Evolutionary conservation across 30 jellyfish, hydroid and myxozoan species (phyloP), one percentile per base, ranked within the genome.

Genomic region (Hydractinia symbiolongicarpus): DNA sequence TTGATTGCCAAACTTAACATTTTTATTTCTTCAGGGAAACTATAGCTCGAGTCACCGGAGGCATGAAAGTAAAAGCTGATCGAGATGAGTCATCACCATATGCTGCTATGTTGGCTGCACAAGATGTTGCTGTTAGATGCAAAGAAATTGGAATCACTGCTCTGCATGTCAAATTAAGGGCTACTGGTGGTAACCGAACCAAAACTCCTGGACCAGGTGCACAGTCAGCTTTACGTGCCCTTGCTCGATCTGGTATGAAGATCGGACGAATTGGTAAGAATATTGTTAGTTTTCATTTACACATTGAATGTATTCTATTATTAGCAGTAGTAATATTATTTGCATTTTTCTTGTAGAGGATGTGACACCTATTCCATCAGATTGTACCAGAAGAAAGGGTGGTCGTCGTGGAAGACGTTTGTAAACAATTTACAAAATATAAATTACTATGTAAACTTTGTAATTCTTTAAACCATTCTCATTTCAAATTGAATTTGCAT

Each of bases 91-190:
- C 99, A 5, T 95, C 99, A 7, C 99, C 99, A 50, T 95, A 95
- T 79, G 99, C 99, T 56, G 99, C 99, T 61, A 95, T 95, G 99
- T 89, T 95, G 90, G 99, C 99, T 14, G 99, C 99, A 54, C 99
- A 95, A 87, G 99, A 95, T 86, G 99, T 90, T 58, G 99, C 99
- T 68, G 99, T 86, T 4, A 91, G 99, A 53, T 95, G 99, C 92
- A 90, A 95, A 77, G 99, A 95, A 78, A 76, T 95, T 57, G 99
- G 99, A 17, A 95, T 95, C 73, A 95, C 99, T 64, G 99, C 99
- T 19, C 89, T 95, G 4, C 99, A 95, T 78, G 95, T 95, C 83
- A 95, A 95, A 66, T 76, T 95, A 66, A 89, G 99, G 62, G 99
- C 99, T 61, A 95, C 99, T 71, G 99, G 99, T 76, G 99, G 99